A percentile compares a stretch with the other conserved stretches of the same genome.
Evolutionary conservation across 2,797 vertebrate genomes (phyloP).

Genomic region (Rhadinocentrus ornatus): DNA sequence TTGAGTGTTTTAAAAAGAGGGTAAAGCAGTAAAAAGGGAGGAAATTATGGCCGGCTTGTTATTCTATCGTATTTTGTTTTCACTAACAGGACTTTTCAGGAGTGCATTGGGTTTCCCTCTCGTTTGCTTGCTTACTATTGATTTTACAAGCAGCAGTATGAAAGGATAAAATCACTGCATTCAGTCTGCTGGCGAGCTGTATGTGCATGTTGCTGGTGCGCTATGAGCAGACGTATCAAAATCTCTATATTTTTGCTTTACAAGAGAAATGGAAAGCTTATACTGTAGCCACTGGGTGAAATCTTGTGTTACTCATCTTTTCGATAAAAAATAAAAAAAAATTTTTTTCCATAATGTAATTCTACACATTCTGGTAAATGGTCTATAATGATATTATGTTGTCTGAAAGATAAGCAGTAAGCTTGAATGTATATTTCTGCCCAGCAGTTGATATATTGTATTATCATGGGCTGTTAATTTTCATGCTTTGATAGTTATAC

Average conservation of each 20-base stretch:
- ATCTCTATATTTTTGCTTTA: conserved; percentile 10
- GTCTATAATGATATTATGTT: conserved; percentile 28
- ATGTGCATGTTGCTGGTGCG: conserved; percentile 3
- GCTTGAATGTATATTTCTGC: conserved; percentile 10
- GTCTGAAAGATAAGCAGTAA: conserved; percentile 41
- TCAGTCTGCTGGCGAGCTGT: conserved; percentile 2
- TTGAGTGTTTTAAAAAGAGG: neutral
- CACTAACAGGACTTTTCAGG: conserved; percentile 47
- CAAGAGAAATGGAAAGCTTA: neutral
- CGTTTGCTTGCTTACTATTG: neutral
- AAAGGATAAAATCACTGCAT: neutral
- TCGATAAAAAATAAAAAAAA: conserved; percentile 28
- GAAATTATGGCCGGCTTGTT: conserved; percentile 48
- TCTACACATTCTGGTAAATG: conserved; percentile 28
- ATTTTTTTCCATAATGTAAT: conserved; percentile 48
- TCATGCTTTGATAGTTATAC: conserved; percentile 45
- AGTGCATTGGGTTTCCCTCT: conserved; percentile 21
- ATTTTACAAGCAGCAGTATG: conserved; percentile 24
- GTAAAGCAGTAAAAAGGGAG: conserved; percentile 15
- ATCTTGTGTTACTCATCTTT: conserved; percentile 8
- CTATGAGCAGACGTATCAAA: neutral
- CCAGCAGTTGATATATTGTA: conserved; percentile 17
- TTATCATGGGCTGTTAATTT: conserved; percentile 28
- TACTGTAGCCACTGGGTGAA: conserved; percentile 30
- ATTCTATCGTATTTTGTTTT: conserved; percentile 47